Conservation (phyloP, 1,140 invertebrate genomes). For the Anoplophora glabripennis region DNA sequence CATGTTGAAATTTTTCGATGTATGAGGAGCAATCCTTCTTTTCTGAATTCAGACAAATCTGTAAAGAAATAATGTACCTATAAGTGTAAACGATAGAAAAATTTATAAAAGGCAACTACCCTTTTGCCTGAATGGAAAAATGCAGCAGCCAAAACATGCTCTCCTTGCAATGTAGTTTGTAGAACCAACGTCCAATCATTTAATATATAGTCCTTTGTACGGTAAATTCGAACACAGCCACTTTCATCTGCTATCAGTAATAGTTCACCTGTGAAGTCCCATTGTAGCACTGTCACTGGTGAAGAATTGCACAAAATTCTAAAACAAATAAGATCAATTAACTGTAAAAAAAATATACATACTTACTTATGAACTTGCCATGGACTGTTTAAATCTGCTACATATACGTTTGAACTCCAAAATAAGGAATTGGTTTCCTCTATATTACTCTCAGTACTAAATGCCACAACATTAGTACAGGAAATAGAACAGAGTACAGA, state of each 20-base stretch:
- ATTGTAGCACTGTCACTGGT: conserved; percentile 75
- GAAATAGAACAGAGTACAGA: conserved; percentile 68
- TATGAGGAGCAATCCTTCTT: conserved; percentile 80
- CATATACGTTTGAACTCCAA: conserved; percentile 78
- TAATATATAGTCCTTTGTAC: conserved; percentile 72
- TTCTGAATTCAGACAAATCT: conserved; percentile 62
- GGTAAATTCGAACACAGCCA: conserved; percentile 75
- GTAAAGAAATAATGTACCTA: not conserved
- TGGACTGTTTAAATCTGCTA: conserved; percentile 81
- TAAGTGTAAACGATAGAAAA: not conserved
- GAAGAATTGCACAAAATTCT: conserved; percentile 57
- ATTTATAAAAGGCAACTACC: conserved; percentile 41
- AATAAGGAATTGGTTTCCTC: conserved; percentile 63
- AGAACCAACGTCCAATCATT: conserved; percentile 68
- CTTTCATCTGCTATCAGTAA: conserved; percentile 71
- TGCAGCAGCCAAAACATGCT: conserved; percentile 74
- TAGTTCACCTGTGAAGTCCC: conserved; percentile 78
- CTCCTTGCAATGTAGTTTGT: conserved; percentile 59
- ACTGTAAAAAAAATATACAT: not conserved
- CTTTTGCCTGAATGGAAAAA: conserved; percentile 87
- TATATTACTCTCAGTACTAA: conserved; percentile 69
- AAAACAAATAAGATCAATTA: conserved; percentile 28
- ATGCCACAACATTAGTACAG: conserved; percentile 75
- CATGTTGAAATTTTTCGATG: conserved; percentile 78
- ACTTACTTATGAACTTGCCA: conserved; percentile 75